A percentile compares a stretch with the other conserved stretches of the same genome.
phyloP scores from a whole-genome alignment of 1,140 invertebrate genomes.

The Oncopodura yosiiana region DNA sequence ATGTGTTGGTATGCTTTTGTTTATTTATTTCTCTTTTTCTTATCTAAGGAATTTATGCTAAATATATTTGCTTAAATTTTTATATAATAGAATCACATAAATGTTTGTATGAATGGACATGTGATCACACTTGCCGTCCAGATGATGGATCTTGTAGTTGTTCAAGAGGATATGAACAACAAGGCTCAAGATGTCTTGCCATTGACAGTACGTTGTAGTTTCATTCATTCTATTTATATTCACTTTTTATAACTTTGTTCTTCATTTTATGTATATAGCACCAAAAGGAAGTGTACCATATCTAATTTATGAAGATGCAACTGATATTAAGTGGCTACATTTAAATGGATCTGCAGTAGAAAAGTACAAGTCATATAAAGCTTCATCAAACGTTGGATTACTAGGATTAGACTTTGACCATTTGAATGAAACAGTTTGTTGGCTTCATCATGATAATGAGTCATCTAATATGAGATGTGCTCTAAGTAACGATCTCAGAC shows the following conservation, averaged over 20 bases:
- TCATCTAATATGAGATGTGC: constrained; percentile 48
- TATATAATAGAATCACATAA: constrained; percentile 4
- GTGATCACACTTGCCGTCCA: constrained; percentile 64
- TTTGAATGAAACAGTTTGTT: constrained; percentile 46
- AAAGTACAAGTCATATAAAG: constrained; percentile 40
- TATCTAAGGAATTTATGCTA: no score
- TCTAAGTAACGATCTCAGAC: constrained; percentile 49
- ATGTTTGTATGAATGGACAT: constrained; percentile 50
- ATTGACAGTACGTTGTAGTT: no score
- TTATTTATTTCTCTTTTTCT: no score
- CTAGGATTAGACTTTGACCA: constrained; percentile 43
- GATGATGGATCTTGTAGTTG: constrained; percentile 61
- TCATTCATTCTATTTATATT: neutral
- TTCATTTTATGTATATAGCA: constrained; percentile 39
- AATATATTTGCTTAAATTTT: constrained; percentile 1
- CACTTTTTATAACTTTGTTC: no score
- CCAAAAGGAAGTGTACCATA: constrained; percentile 45
- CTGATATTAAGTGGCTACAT: constrained; percentile 45
- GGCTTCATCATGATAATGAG: constrained; percentile 50
- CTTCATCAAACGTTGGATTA: constrained; percentile 42
- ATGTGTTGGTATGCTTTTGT: constrained; percentile 49
- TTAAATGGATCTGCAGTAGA: constrained; percentile 45
- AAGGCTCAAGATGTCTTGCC: constrained; percentile 53
- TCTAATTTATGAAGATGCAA: constrained; percentile 47
- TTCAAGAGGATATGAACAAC: constrained; percentile 60